Conservation (phyloP, 2,888 invertebrate species). For the Brachyptera putata region DNA sequence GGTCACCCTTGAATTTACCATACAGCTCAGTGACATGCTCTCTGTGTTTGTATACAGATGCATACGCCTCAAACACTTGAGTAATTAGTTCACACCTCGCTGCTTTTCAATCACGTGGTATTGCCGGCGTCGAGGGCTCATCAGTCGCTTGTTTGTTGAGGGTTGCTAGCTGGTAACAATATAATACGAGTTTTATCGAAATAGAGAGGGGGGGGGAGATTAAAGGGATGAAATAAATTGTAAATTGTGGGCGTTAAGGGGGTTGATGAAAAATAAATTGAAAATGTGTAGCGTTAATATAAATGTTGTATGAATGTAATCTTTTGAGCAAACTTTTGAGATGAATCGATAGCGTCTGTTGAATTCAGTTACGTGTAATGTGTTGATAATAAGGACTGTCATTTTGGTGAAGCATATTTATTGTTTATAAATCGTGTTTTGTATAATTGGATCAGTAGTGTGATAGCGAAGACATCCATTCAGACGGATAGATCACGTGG, state of each 20-base stretch:
- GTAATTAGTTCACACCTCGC: slow-evolving; percentile 25
- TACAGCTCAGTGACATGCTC: neutral
- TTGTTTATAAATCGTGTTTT: too few species aligned
- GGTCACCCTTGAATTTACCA: too few species aligned
- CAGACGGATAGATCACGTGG: too few species aligned
- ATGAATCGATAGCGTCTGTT: too few species aligned
- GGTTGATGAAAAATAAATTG: neutral
- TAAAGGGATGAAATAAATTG: neutral
- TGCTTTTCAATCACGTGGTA: slow-evolving; percentile 25
- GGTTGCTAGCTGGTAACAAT: neutral
- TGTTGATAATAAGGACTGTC: too few species aligned
- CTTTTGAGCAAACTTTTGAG: too few species aligned
- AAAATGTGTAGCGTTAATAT: neutral
- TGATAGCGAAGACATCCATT: too few species aligned
- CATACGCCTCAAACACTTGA: slow-evolving; percentile 22
- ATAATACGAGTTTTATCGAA: neutral
- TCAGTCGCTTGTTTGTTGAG: neutral
- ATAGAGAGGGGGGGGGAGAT: neutral
- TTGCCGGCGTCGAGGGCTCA: slow-evolving; percentile 12
- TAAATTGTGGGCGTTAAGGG: neutral
- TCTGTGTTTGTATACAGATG: neutral
- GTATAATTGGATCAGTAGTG: too few species aligned
- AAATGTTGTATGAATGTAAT: too few species aligned
- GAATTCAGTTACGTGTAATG: too few species aligned
- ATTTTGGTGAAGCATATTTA: too few species aligned